These are phyloP conservation scores for Choloepus hoffmanni DNA, from an alignment of 2,113 vertebrate species.

Conservation along the genomic window DNA sequence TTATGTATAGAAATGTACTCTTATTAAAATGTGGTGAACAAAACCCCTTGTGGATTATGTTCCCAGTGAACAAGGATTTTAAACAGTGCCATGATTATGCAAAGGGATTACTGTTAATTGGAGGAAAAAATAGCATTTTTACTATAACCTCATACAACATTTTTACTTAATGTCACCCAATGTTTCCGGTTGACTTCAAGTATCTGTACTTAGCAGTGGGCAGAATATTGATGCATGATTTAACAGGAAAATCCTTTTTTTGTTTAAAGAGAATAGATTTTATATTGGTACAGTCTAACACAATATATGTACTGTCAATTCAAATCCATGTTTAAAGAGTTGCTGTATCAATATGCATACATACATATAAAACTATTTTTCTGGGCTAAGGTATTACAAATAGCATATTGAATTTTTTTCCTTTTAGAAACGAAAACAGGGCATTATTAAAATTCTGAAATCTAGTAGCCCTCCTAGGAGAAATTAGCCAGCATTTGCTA, in stretches of 20 bases:
- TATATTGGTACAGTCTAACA: neutral
- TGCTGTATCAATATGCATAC: neutral
- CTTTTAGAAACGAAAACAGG: neutral
- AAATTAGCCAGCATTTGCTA: slow-evolving; percentile 2
- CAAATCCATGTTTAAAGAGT: slow-evolving; percentile 46
- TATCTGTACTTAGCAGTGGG: neutral
- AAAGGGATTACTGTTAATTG: neutral
- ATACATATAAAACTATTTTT: neutral
- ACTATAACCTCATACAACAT: neutral
- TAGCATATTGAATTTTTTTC: neutral
- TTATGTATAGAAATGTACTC: neutral
- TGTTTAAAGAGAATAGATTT: slow-evolving; percentile 20
- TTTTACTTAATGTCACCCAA: neutral
- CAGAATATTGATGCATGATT: neutral
- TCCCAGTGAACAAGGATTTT: neutral
- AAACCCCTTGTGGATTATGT: neutral
- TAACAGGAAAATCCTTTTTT: neutral
- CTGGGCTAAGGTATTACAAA: neutral
- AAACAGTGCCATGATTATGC: neutral
- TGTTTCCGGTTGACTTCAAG: neutral
- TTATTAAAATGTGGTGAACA: slow-evolving; percentile 25
- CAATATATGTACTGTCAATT: neutral
- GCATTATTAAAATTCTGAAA: slow-evolving; percentile 3
- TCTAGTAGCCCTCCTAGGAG: neutral
- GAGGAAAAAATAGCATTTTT: neutral